Base-by-base conservation (phyloP, 2,113 vertebrate species). In the Pyxicephalus adspersus region DNA sequence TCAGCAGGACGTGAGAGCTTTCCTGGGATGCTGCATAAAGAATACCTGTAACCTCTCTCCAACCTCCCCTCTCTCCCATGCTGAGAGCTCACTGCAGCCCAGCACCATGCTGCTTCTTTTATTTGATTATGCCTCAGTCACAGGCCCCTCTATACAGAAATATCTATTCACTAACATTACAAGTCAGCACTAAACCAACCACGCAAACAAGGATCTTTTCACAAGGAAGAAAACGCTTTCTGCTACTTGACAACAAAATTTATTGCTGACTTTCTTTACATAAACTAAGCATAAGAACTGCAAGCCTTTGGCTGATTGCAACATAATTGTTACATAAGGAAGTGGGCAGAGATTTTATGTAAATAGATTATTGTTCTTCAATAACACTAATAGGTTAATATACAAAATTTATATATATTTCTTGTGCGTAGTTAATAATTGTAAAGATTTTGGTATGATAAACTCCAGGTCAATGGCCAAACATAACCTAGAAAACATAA, bases 91-190 rank as follows among this genome's bases (percentile, higher is more conserved):
- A 64, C 91, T 89, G 93, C 93, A 86, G 90, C 94, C 88, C 89
- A 92, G 92, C 92, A 88, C 92, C 95, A 94, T 61, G 94, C 95
- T 95, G 93, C 85, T 91, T 88, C 84, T 85, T 91, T 94, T 93
- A 95, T 95, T 95, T 92, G 92, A 96, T 95, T 95, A 96, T 75
- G 86, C 90, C 85, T 90, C 83, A 72, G 85, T 85, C 86, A 83
- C 80, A 89, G 85, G 84, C 86, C 84, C 87, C 81, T 84, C 80
- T 83, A 84, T 87, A 85, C 70, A 83, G 83, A 84, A 84, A 73
- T 34, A 83, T 84, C 83, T 83, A 73, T 50, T 84, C 76, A 81
- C 54, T 23, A 0, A 26, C 85, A 55, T 2, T 2, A 80, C 15
- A 89, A 76, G 77, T 26, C 4, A 9, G 79, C 84, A 80, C 87